Percentiles rank a stretch among this genome's conserved stretches.
These are phyloP conservation scores for Oophaga pumilio DNA, from an alignment of 2,113 vertebrate species.

Conservation along the genomic window DNA sequence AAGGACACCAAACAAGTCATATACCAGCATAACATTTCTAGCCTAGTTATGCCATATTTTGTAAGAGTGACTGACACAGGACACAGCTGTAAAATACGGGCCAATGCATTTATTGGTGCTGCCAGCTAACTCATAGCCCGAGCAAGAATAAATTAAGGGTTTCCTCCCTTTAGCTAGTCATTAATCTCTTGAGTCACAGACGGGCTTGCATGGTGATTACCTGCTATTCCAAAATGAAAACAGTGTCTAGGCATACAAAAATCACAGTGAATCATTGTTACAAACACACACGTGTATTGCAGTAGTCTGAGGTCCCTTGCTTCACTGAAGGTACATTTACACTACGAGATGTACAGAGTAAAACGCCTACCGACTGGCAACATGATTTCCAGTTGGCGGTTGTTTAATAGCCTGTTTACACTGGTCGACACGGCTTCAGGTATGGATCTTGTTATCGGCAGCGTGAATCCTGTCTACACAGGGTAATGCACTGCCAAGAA, in stretches of 20 bases:
- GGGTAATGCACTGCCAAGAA: too few species aligned
- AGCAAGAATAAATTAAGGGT: constrained; percentile 2
- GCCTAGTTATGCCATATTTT: constrained; percentile 36
- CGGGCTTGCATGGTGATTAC: background rate
- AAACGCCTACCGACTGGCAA: too few species aligned
- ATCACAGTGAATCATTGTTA: background rate
- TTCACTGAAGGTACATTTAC: background rate
- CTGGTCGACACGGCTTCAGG: too few species aligned
- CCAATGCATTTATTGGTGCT: background rate
- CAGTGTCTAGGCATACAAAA: background rate
- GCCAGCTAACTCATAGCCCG: background rate
- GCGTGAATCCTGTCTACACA: too few species aligned
- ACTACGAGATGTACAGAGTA: too few species aligned
- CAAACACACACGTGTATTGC: background rate
- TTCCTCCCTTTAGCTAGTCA: constrained; percentile 31
- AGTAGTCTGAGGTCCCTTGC: background rate
- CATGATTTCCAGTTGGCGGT: too few species aligned
- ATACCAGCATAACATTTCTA: constrained; percentile 16
- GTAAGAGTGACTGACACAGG: constrained; percentile 24
- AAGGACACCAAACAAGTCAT: constrained; percentile 45
- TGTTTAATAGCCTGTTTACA: too few species aligned
- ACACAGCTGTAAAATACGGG: constrained; percentile 14
- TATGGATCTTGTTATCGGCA: too few species aligned
- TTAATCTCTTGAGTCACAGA: background rate
- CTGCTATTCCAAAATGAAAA: background rate